Evolutionary conservation across 2,113 vertebrate species (phyloP).

Genomic region (Alectura lathami): DNA sequence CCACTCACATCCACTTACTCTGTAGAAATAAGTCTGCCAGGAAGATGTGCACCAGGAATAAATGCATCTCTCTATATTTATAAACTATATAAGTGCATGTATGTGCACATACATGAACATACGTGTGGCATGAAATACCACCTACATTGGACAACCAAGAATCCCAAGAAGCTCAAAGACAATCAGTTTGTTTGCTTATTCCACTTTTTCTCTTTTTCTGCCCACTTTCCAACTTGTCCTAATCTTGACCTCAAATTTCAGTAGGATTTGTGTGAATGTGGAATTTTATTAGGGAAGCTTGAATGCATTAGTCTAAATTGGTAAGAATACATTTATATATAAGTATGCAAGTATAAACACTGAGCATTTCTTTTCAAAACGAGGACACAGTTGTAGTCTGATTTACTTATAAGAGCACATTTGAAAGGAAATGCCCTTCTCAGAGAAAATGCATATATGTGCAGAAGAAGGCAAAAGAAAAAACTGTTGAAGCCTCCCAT

Average conservation of each 20-base stretch:
- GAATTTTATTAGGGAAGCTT: not conserved
- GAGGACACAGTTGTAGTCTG: not conserved
- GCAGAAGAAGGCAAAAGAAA: not conserved
- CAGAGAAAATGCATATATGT: not conserved
- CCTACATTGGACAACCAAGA: not conserved
- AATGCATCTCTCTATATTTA: not conserved
- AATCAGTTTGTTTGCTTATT: not conserved
- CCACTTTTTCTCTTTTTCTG: not conserved
- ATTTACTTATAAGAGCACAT: not conserved
- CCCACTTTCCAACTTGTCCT: not conserved
- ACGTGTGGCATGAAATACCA: not conserved
- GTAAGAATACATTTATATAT: not conserved
- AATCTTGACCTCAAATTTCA: not conserved
- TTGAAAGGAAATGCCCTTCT: not conserved
- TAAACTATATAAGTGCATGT: not conserved
- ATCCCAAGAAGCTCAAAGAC: not conserved
- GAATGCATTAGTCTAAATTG: not conserved
- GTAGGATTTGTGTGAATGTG: not conserved
- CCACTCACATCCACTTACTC: not conserved
- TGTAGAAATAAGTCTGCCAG: not conserved
- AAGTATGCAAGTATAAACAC: not conserved
- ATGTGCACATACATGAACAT: too few relatives aligned
- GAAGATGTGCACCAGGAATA: not conserved
- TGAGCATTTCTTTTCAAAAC: not conserved
- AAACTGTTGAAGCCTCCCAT: not conserved